A percentile compares a stretch with the other conserved stretches of the same genome.
Evolutionary conservation across 2,888 invertebrate species (phyloP).

Genomic region (Drosophila bunnanda): DNA sequence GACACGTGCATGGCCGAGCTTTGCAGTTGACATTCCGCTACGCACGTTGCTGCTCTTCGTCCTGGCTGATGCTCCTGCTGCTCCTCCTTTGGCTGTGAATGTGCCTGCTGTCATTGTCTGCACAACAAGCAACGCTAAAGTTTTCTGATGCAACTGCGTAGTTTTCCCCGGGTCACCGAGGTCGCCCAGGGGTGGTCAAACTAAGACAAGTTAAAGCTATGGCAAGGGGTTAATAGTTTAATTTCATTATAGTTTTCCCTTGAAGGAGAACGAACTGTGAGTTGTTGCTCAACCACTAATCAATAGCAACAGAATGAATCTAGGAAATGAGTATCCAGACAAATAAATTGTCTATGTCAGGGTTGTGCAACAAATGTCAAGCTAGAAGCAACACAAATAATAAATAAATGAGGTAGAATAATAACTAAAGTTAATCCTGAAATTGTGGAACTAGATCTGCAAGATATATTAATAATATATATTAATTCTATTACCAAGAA

Average conservation of each 20-base stretch:
- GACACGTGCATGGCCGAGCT: conserved; percentile 45
- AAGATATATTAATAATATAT: too few relatives aligned
- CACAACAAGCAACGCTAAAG: conserved; percentile 54
- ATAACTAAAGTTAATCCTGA: too few relatives aligned
- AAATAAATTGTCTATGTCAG: neutral
- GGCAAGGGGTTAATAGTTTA: conserved; percentile 11
- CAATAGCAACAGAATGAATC: neutral
- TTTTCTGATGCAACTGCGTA: conserved; percentile 37
- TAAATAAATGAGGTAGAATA: too few relatives aligned
- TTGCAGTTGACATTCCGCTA: conserved; percentile 46
- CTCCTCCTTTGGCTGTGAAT: conserved; percentile 6
- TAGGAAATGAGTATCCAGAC: neutral
- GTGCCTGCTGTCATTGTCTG: conserved; percentile 35
- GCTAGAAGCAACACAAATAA: too few relatives aligned
- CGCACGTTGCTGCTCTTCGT: conserved; percentile 29
- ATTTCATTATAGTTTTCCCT: neutral
- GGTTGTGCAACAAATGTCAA: too few relatives aligned
- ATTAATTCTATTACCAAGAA: too few relatives aligned
- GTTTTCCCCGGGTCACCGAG: conserved; percentile 7
- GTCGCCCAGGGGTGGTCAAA: neutral
- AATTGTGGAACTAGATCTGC: too few relatives aligned
- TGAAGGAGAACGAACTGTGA: too few relatives aligned
- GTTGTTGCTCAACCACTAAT: neutral
- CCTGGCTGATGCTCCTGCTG: conserved; percentile 3
- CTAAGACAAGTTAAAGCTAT: conserved; percentile 1